Evolutionary conservation across 2,797 vertebrate genomes (phyloP), one percentile per base, ranked within the genome.

Genomic region (Etheostoma perlongum): DNA sequence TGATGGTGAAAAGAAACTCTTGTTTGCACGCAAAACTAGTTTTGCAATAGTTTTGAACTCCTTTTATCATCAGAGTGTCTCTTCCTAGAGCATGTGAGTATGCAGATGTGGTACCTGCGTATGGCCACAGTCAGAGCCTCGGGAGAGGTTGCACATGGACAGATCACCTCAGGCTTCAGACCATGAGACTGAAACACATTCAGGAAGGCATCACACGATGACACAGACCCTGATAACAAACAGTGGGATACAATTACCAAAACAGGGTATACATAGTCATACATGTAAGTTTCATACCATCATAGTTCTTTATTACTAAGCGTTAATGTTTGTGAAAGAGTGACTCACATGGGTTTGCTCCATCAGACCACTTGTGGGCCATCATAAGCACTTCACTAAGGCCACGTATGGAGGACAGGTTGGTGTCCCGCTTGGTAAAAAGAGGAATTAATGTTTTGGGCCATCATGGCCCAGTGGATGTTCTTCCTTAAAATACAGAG

Each of bases 401-500:
- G n/a, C n/a, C 99, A 2, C 98, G 95, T 18, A 99, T 95, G 0
- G 98, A 99, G 64, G 96, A 95, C 93, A 99, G 84, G 84, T 96
- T 99, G 91, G 97, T 96, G 18, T 99, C 98, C 88, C 95, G 96
- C 90, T n/a, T n/a, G n/a, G n/a, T n/a, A n/a, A n/a, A n/a, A n/a
- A n/a, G n/a, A n/a, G n/a, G n/a, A n/a, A n/a, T n/a, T n/a, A n/a
- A n/a, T n/a, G n/a, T n/a, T n/a, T n/a, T 99, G 97, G 69, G 98
- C 96, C 97, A 99, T 99, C 98, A 99, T 99, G 82, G 98, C 98
- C 98, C 98, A 99, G 92, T 99, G 98, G 88, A 99, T 93, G 93
- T 99, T 98, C n/a, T n/a, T n/a, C n/a, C n/a, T n/a, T n/a, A n/a
- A n/a, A n/a, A n/a, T n/a, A n/a, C n/a, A n/a, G n/a, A 74, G 98